Evolutionary conservation across 2,888 invertebrate genomes (phyloP).

Genomic region (Drosophila yooni): DNA sequence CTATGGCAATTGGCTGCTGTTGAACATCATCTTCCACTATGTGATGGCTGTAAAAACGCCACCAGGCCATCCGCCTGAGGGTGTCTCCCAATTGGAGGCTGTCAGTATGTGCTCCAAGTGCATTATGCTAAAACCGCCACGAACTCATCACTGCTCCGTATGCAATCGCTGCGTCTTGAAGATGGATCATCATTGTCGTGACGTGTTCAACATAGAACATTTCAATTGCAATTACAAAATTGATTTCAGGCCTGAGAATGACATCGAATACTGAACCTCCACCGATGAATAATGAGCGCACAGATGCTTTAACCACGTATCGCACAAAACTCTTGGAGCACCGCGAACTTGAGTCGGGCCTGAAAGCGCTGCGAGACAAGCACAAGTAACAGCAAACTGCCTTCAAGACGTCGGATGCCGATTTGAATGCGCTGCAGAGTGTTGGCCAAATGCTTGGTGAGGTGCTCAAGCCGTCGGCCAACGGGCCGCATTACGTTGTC

Average conservation of each 20-base stretch:
- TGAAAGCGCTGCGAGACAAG: conserved; percentile 97
- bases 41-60: conserved; percentile 94
- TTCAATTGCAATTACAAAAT: conserved; percentile 28
- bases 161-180: conserved; percentile 96
- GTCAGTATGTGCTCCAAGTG: conserved; percentile 98
- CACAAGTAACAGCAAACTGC: conserved; percentile 97
- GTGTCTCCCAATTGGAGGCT: conserved; percentile 91
- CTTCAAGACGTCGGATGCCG: conserved; percentile 99
- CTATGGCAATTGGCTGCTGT: conserved; percentile 95
- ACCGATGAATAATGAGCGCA: conserved; percentile 84
- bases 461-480: conserved; percentile 98
- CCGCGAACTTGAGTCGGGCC: conserved; percentile 95
- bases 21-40: conserved; percentile 96
- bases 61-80: conserved; percentile 95
- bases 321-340: conserved; percentile 96
- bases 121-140: conserved; percentile 95
- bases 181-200: conserved; percentile 99
- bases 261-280: conserved; percentile 1
- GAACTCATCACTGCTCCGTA: conserved; percentile 98
- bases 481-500: conserved; percentile 99
- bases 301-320: conserved; percentile 94
- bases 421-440: conserved; percentile 98
- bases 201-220: conserved; percentile 15
- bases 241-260: conserved; percentile 26
- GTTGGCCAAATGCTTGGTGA: conserved; percentile 99